These are phyloP conservation scores for Falcunculus frontatus DNA, from an alignment of 2,113 vertebrate species.

Conservation along the genomic window DNA sequence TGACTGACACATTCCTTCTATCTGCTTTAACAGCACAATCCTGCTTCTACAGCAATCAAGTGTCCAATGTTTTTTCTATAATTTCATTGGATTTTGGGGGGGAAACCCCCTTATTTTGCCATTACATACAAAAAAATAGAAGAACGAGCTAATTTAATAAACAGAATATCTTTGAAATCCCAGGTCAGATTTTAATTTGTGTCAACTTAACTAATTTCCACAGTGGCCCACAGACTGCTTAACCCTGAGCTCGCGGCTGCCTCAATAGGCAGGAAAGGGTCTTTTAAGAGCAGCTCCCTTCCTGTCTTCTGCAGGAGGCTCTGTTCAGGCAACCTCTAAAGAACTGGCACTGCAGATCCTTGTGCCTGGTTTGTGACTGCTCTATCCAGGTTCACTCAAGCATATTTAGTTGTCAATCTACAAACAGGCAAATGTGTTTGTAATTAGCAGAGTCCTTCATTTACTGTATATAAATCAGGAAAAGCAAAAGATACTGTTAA, in stretches of 20 bases:
- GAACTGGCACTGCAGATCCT: background rate
- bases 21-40: slow-evolving; percentile 11
- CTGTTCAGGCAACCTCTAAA: background rate
- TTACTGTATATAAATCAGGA: slow-evolving; percentile 41
- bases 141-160: background rate
- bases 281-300: background rate
- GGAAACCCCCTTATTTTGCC: background rate
- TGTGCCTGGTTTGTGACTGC: background rate
- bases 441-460: slow-evolving; percentile 12
- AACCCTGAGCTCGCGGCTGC: background rate
- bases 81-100: background rate
- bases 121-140: background rate
- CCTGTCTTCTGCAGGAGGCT: background rate
- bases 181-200: background rate
- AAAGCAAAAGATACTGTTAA: slow-evolving; percentile 31
- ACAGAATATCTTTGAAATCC: background rate
- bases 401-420: background rate
- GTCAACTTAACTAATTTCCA: background rate
- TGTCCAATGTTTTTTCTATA: background rate
- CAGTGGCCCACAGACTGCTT: background rate
- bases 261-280: background rate
- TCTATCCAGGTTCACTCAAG: background rate
- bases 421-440: background rate
- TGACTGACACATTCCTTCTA: slow-evolving; percentile 9
- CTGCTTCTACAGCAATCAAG: background rate